phyloP scores from a whole-genome alignment of 2,797 vertebrate genomes.

The Microhierax caerulescens region DNA sequence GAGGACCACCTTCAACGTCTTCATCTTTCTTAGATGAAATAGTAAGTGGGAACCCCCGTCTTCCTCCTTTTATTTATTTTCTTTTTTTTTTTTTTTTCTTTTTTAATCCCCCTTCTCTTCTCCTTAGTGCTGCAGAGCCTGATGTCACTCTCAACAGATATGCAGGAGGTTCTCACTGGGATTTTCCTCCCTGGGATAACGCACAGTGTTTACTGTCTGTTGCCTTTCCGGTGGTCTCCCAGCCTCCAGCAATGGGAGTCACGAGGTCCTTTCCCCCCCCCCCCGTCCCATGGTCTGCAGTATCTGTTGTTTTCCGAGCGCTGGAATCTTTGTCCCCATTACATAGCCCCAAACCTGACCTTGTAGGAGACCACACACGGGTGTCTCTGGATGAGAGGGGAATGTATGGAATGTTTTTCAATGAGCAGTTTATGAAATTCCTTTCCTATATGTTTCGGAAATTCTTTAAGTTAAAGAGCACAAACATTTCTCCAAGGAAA shows the following conservation, averaged over 20 bases:
- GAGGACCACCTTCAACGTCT: background rate
- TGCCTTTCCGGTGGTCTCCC: slow-evolving; percentile 61
- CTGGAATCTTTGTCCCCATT: slow-evolving; percentile 68
- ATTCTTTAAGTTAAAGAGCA: slow-evolving; percentile 64
- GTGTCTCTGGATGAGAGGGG: slow-evolving; percentile 72
- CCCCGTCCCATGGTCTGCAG: background rate
- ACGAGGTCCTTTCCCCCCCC: slow-evolving; percentile 31
- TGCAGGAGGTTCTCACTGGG: background rate
- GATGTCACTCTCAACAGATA: slow-evolving; percentile 40
- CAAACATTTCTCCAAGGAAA: slow-evolving; percentile 66
- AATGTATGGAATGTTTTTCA: slow-evolving; percentile 77
- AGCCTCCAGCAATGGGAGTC: slow-evolving; percentile 29
- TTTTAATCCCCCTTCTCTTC: fast-evolving
- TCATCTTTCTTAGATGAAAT: background rate
- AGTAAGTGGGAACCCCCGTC: background rate
- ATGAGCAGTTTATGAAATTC: slow-evolving; percentile 75
- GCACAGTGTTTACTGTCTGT: slow-evolving; percentile 51
- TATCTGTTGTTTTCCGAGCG: slow-evolving; percentile 59
- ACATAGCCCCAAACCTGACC: slow-evolving; percentile 68
- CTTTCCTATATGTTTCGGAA: slow-evolving; percentile 71
- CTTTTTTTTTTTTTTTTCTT: fast-evolving
- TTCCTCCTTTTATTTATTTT: background rate
- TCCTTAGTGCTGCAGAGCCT: background rate
- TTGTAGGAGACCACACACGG: slow-evolving; percentile 74
- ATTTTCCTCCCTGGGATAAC: slow-evolving; percentile 48